phyloP scores from a whole-genome alignment of 2,888 invertebrate genomes.

The Eupithecia pulchellata region DNA sequence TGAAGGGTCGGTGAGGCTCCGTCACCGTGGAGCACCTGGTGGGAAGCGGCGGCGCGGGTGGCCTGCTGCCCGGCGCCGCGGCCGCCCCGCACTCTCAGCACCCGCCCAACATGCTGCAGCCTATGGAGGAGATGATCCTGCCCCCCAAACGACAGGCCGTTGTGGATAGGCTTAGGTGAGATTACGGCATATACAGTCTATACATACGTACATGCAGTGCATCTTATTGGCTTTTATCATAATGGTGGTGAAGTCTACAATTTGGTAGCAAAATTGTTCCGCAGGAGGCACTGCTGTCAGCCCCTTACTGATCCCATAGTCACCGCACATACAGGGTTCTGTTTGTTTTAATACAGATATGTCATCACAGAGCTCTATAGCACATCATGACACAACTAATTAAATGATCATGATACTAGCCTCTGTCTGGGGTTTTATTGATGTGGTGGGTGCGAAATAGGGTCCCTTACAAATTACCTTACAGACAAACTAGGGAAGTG shows the following conservation, averaged over 20 bases:
- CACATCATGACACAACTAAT: neutral
- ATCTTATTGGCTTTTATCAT: too few species aligned
- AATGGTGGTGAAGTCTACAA: too few species aligned
- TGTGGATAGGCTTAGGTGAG: constrained; percentile 91
- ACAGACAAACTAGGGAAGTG: too few species aligned
- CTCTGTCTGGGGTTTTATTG: neutral
- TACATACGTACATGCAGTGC: neutral
- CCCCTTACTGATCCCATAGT: neutral
- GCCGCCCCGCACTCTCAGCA: constrained; percentile 75
- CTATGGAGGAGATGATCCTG: constrained; percentile 89
- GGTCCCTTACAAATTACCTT: too few species aligned
- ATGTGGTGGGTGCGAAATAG: too few species aligned
- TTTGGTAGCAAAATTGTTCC: too few species aligned
- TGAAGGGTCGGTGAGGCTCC: constrained; percentile 69
- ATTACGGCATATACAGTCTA: neutral
- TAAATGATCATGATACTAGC: neutral
- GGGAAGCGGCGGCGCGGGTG: constrained; percentile 90
- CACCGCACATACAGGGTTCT: neutral
- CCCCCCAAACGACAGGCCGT: constrained; percentile 93
- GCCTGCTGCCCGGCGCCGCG: constrained; percentile 87
- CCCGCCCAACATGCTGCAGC: constrained; percentile 87
- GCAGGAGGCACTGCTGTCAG: neutral
- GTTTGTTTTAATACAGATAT: neutral
- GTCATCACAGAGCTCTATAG: neutral
- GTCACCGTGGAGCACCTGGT: constrained; percentile 91